These are phyloP conservation scores for Myiothlypis coronata DNA, from an alignment of 2,797 vertebrate species.

Conservation along the genomic window DNA sequence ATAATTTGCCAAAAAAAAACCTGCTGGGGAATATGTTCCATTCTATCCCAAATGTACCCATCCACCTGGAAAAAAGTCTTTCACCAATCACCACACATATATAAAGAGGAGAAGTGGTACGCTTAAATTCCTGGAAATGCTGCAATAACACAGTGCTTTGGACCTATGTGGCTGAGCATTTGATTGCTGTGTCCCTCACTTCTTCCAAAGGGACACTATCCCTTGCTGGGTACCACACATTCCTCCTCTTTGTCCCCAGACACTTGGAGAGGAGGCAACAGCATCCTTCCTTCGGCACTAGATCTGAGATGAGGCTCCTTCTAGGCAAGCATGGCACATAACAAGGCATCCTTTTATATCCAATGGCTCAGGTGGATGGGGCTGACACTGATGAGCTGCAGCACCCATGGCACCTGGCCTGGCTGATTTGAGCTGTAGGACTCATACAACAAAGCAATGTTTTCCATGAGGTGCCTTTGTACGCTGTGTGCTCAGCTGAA, in stretches of 20 bases:
- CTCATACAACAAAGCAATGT: rapidly evolving
- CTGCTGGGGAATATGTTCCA: not conserved
- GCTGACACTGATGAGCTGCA: not conserved
- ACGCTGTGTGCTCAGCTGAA: not conserved
- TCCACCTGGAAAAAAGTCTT: not conserved
- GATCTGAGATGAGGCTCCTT: not conserved
- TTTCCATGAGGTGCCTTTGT: not conserved
- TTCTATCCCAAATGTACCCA: not conserved
- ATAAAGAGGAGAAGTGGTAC: not conserved
- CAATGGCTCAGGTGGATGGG: not conserved
- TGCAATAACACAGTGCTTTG: not conserved
- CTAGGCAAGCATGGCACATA: not conserved
- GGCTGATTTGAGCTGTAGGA: not conserved
- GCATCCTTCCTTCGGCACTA: rapidly evolving
- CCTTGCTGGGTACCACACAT: rapidly evolving
- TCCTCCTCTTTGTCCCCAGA: not conserved
- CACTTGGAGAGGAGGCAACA: rapidly evolving
- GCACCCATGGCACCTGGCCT: not conserved
- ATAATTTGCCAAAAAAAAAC: not conserved
- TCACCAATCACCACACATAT: not conserved
- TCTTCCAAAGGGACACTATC: not conserved
- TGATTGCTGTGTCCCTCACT: not conserved
- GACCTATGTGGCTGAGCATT: rapidly evolving
- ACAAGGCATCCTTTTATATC: not conserved
- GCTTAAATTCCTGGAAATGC: not conserved